These are phyloP conservation scores for Campoletis raptor DNA, from an alignment of 2,888 invertebrate genomes.

Conservation along the genomic window DNA sequence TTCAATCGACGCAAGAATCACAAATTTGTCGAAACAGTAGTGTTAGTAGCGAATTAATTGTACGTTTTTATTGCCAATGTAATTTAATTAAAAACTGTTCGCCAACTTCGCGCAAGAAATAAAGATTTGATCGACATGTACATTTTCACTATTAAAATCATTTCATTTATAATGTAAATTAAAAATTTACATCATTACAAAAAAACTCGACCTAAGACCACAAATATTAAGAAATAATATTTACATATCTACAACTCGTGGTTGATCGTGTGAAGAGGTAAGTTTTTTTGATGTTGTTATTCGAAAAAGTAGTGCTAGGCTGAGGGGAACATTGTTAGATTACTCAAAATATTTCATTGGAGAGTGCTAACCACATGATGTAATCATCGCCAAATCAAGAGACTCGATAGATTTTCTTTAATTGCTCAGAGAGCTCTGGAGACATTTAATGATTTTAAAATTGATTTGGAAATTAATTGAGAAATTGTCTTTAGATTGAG, in stretches of 20 bases:
- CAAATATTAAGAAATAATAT: neutral
- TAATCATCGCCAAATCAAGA: no score
- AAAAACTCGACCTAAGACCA: neutral
- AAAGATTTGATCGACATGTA: neutral
- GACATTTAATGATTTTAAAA: no score
- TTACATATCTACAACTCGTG: neutral
- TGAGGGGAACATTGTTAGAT: no score
- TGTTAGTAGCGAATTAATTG: neutral
- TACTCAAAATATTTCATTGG: no score
- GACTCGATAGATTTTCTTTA: no score
- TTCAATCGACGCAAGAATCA: neutral
- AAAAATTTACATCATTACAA: neutral
- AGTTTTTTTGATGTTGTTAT: neutral
- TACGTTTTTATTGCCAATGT: neutral
- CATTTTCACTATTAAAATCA: neutral
- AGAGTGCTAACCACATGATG: no score
- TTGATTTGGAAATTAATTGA: no score
- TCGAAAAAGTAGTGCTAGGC: no score
- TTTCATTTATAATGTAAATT: neutral
- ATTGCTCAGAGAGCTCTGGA: no score
- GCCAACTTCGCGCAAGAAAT: no score
- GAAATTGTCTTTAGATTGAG: no score
- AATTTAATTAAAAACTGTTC: neutral
- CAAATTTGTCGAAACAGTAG: neutral
- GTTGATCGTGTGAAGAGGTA: neutral